Conservation (phyloP, 1,140 invertebrate species). For the Microplitis demolitor region DNA sequence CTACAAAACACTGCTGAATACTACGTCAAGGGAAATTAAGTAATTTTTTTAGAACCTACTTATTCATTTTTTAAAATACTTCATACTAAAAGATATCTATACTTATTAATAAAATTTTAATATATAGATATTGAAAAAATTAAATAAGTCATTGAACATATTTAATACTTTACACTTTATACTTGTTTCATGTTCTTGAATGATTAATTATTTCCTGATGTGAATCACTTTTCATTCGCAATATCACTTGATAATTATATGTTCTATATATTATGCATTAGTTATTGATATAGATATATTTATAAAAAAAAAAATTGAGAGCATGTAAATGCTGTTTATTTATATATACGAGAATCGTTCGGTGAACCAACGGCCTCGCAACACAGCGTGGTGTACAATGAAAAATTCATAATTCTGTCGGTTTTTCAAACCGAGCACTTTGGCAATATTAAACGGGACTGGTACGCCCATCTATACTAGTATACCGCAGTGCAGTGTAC, state of each 20-base stretch:
- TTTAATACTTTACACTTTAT: too few species aligned
- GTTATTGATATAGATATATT: background rate
- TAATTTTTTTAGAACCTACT: background rate
- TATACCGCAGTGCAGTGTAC: background rate
- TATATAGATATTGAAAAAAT: too few species aligned
- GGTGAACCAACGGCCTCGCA: constrained; percentile 3
- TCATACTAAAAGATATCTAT: too few species aligned
- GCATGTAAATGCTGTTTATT: background rate
- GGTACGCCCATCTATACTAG: background rate
- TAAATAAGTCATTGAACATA: too few species aligned
- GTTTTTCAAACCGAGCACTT: constrained; percentile 30
- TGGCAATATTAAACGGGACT: constrained; percentile 31
- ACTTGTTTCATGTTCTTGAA: too few species aligned
- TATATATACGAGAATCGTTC: background rate
- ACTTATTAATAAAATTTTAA: too few species aligned
- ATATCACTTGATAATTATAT: background rate
- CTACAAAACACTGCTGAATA: background rate
- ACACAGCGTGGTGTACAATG: constrained; percentile 9
- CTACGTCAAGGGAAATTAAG: constrained; percentile 5
- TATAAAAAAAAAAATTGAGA: background rate
- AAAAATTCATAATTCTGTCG: constrained; percentile 27
- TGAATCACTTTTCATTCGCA: too few species aligned
- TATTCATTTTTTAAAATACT: too few species aligned
- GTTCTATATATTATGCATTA: background rate
- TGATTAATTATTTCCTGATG: too few species aligned